Base-by-base conservation (phyloP, 2,113 vertebrate species). In the Planiliza haematocheilus region DNA sequence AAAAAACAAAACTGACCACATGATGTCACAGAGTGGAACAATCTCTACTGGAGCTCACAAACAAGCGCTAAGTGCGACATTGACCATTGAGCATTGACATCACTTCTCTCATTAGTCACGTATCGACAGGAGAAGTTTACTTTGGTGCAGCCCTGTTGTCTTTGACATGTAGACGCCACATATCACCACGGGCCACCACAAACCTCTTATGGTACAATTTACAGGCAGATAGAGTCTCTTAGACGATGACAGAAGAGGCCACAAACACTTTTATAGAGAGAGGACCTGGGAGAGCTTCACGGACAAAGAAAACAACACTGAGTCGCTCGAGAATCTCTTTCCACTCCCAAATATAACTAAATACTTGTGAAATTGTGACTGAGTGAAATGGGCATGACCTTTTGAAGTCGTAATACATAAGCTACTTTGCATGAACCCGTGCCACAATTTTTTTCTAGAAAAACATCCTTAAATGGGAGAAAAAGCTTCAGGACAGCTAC, bases 121-220 rank as follows among this genome's bases (percentile, higher is more conserved):
- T 34, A 13, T 58, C 69, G 72, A 59, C 71, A 74, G 58, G 41
- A 62, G 46, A 43, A 14, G 81, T 87, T 86, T 71, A 68, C 80
- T 89, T 86, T 86, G 39, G 77, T 79, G 75, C 52, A 39, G 7
- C 20, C 1, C 73, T 89, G 87, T 74, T 74, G 86, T 86, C 86
- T 88, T 88, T 88, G 36, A 42, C 89, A 68, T 34, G 53, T 56
- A 51, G 58, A 83, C 60, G 84, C 56, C 68, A 89, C 78, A 90
- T 90, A 86, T 89, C 74, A 62, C 74, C 60, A 39, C 1, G 10
- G 60, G 72, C 78, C 71, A 68, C 78, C 77, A 86, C 75, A 71
- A 60, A 49, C 73, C 61, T 82, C 36, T 51, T 39, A 20, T 11
- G 71, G 75, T 73, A 69, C 84, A 81, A 68, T 81, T 83, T 34